Evolutionary conservation across 2,888 invertebrate genomes (phyloP).

Genomic region (Macrosoma leucophasiata): DNA sequence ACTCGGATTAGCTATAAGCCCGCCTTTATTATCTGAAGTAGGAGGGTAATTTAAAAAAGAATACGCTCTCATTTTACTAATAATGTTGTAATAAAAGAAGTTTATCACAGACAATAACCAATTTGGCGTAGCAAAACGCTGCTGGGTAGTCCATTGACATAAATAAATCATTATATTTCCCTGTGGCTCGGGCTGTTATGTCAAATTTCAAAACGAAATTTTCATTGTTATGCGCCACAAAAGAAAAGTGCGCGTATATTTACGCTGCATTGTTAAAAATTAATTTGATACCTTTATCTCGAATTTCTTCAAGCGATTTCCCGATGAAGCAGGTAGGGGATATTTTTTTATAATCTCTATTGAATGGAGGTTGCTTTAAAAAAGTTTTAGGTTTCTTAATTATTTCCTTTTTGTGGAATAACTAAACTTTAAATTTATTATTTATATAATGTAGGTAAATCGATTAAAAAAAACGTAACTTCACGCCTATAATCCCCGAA

Average conservation of each 20-base stretch:
- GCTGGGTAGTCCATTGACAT: constrained; percentile 68
- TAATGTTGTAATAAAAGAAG: constrained; percentile 68
- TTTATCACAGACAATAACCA: constrained; percentile 70
- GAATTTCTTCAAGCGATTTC: constrained; percentile 41
- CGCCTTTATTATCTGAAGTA: constrained; percentile 50
- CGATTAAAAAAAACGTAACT: too few species aligned
- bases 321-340: too few species aligned
- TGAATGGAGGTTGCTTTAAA: too few species aligned
- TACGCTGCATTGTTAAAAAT: constrained; percentile 67
- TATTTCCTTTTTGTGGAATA: too few species aligned
- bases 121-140: constrained; percentile 65
- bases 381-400: too few species aligned
- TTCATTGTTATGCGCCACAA: constrained; percentile 70
- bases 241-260: constrained; percentile 63
- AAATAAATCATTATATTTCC: constrained; percentile 71
- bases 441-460: too few species aligned
- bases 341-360: too few species aligned
- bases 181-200: constrained; percentile 35
- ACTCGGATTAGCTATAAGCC: constrained; percentile 51
- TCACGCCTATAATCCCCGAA: too few species aligned
- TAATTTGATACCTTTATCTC: constrained; percentile 72
- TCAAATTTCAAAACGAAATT: constrained; percentile 49
- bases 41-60: constrained; percentile 54
- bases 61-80: constrained; percentile 61
- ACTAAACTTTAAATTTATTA: too few species aligned